Conservation (phyloP, 2,113 vertebrate genomes). For the Corythoichthys intestinalis region DNA sequence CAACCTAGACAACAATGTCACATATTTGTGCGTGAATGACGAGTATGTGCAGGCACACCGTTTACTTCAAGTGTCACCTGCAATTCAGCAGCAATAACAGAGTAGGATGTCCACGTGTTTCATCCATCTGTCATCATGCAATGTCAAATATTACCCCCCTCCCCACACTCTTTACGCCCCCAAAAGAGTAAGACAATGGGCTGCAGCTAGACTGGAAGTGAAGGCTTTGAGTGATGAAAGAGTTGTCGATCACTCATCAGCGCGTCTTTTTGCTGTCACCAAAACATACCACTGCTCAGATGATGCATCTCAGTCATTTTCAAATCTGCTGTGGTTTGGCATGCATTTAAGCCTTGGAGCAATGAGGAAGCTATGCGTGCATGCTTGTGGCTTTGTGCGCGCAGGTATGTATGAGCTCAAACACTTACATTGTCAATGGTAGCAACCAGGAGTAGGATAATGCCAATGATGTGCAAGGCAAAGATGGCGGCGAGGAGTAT, state of each 20-base stretch:
- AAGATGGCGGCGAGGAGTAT: constrained; percentile 68
- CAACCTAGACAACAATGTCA: constrained; percentile 8
- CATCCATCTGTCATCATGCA: constrained; percentile 8
- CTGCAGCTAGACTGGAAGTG: constrained; percentile 1
- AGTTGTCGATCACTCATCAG: constrained; percentile 1
- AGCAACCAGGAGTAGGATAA: constrained; percentile 61
- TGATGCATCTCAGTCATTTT: neutral
- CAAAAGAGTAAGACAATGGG: neutral
- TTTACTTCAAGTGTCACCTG: neutral
- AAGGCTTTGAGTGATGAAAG: constrained; percentile 4
- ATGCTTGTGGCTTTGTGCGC: neutral
- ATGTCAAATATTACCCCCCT: constrained; percentile 31
- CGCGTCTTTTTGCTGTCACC: neutral
- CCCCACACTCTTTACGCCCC: neutral
- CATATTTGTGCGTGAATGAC: neutral
- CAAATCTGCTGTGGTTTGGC: neutral
- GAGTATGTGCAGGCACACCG: neutral
- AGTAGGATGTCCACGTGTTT: neutral
- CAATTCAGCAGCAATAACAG: neutral
- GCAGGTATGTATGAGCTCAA: neutral
- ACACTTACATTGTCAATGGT: constrained; percentile 66
- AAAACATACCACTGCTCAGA: neutral
- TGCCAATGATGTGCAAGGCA: constrained; percentile 55
- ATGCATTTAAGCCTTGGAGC: neutral
- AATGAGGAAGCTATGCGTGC: neutral